Base-by-base conservation (phyloP, 92 coral and sea anemone genomes). In the Pocillopora grandis region DNA sequence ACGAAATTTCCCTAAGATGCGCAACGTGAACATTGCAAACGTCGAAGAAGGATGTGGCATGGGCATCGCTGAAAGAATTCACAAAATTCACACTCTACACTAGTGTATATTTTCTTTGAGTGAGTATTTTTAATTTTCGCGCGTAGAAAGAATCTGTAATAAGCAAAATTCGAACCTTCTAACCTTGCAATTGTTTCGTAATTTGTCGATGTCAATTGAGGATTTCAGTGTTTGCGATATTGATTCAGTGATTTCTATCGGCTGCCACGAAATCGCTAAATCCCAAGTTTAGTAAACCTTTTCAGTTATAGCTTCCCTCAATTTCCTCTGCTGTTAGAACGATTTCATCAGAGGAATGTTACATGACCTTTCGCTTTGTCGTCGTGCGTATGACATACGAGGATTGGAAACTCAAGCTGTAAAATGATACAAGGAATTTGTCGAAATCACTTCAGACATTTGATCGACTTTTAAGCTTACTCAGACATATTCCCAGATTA, bases 371-470 rank as follows among this genome's bases (percentile, higher is more conserved):
- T 59, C 10, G 35, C 42, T 19, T 6, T n/a, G 12, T 70, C 75
- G 33, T 8, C 16, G 13, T 70, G 55, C 73, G 55, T 1, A 68
- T 37, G 14, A 42, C 15, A 19, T 64, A 27, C 18, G 10, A 19
- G 68, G 4, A 70, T 5, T 10, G 48, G 56, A 37, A 70, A 70
- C 18, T 33, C 48, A 68, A 21, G 15, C 42, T 15, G 55, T 17
- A 70, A 70, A 35, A 35, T 11, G 73, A 69, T 69, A 69, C 73
- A 35, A 35, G 73, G 73, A 15, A 69, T 33, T 69, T 37, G 18
- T 70, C 10, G 6, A 16, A 70, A 70, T 70, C 75, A 16, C 57
- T 37, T 37, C 18, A 68, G 36, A 68, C 17, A n/a, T 10, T 70
- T 12, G 62, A 12, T 59, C 12, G 12, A 20, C 75, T 70, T 42